Evolutionary conservation across 2,888 invertebrate species (phyloP), one percentile per base, ranked within the genome.

Genomic region (Disparrhopalites patrizii): DNA sequence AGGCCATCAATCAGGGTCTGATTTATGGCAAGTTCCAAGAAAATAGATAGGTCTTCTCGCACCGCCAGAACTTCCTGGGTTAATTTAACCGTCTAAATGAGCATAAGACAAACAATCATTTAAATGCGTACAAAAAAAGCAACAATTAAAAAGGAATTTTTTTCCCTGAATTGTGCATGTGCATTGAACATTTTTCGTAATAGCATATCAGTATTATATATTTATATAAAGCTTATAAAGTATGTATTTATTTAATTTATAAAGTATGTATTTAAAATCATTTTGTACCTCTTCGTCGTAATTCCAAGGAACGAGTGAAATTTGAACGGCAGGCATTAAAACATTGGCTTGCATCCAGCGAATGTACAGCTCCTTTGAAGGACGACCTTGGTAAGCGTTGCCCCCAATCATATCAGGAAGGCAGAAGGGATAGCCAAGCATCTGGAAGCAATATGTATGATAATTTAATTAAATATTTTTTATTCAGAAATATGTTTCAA

Each of bases 301-400:
- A 69, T 88, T 85, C 91, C 91, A 93, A 0, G 92, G 92, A 0
- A 85, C 84, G 67, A 85, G 85, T 0, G 91, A 91, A 76, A 87
- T 90, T 79, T 92, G 91, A 80, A 92, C 83, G 0, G 84, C 81
- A 0, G 91, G 91, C 82, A 93, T 83, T 77, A 90, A 90, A 0
- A 86, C 84, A 65, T 87, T 88, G 0, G 88, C 86, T 77, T 90
- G 87, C 52, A 89, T 81, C 91, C 91, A 92, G n/a, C n/a, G n/a
- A n/a, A n/a, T n/a, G n/a, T n/a, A n/a, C n/a, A n/a, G n/a, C n/a
- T n/a, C n/a, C n/a, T n/a, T n/a, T n/a, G n/a, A n/a, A n/a, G n/a
- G n/a, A n/a, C n/a, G n/a, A n/a, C n/a, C n/a, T n/a, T n/a, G n/a
- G n/a, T n/a, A n/a, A n/a, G n/a, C n/a, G n/a, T n/a, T n/a, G n/a